These are phyloP conservation scores for Cossypha dichroa DNA, from an alignment of 2,797 vertebrate genomes.

Conservation along the genomic window DNA sequence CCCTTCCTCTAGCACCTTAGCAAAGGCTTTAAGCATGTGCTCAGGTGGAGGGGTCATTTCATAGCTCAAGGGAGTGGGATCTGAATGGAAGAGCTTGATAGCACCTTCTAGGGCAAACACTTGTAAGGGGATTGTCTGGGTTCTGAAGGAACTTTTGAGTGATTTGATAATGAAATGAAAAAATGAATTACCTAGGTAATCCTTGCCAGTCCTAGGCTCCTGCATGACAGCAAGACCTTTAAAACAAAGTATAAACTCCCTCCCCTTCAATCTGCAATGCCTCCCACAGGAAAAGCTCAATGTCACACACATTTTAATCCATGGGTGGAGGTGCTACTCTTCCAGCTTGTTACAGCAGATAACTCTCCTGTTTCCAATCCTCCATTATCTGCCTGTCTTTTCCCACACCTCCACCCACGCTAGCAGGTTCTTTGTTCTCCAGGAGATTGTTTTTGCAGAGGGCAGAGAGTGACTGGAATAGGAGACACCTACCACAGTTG, in stretches of 20 bases:
- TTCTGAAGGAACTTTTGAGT: background rate
- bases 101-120: background rate
- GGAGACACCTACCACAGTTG: background rate
- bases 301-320: background rate
- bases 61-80: rapidly evolving
- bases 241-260: background rate
- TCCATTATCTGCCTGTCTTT: background rate
- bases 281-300: background rate
- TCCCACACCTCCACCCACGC: background rate
- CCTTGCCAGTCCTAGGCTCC: background rate
- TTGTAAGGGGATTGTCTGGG: background rate
- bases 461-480: background rate
- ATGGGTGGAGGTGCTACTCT: background rate
- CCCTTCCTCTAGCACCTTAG: background rate
- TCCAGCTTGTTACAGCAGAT: background rate
- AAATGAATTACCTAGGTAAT: background rate
- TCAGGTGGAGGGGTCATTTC: background rate
- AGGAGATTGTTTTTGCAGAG: background rate
- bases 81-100: background rate
- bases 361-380: background rate
- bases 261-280: background rate
- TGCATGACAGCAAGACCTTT: background rate
- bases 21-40: background rate
- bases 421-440: background rate
- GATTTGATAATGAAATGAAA: background rate